phyloP scores from a whole-genome alignment of 2,113 vertebrate species.

The Tricholaema leucomelas region DNA sequence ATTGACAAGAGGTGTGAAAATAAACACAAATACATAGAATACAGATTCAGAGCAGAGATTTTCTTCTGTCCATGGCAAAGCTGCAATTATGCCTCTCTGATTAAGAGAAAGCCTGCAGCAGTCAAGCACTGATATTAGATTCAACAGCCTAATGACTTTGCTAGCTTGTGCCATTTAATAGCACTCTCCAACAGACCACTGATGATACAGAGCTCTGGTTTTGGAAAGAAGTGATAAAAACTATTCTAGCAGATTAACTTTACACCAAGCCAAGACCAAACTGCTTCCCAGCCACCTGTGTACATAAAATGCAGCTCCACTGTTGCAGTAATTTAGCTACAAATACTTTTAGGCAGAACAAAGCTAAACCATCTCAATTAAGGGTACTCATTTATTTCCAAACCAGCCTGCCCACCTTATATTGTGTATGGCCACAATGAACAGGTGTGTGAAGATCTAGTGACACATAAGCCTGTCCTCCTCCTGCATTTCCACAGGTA shows the following conservation, averaged over 20 bases:
- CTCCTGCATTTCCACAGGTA: not conserved
- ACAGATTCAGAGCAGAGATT: not conserved
- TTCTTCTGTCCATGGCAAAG: not conserved
- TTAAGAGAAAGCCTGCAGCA: not conserved
- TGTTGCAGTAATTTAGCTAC: not conserved
- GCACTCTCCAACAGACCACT: not conserved
- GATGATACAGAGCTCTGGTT: not conserved
- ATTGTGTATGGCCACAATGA: not conserved
- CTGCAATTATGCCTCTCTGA: not conserved
- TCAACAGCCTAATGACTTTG: not conserved
- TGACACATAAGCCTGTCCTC: not conserved
- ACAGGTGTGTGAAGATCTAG: not conserved
- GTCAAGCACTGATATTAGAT: not conserved
- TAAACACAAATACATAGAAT: not conserved
- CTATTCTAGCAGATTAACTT: not conserved
- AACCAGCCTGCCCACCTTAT: not conserved
- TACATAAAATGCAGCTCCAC: not conserved
- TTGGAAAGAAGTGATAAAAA: not conserved
- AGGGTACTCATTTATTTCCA: not conserved
- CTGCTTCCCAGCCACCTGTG: not conserved
- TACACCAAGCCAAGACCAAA: not conserved
- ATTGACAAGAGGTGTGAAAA: not conserved
- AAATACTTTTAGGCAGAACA: not conserved
- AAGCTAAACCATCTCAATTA: not conserved
- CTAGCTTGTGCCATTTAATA: not conserved